Evolutionary conservation across 1,140 invertebrate species (phyloP).

Genomic region (Patella vulgata): DNA sequence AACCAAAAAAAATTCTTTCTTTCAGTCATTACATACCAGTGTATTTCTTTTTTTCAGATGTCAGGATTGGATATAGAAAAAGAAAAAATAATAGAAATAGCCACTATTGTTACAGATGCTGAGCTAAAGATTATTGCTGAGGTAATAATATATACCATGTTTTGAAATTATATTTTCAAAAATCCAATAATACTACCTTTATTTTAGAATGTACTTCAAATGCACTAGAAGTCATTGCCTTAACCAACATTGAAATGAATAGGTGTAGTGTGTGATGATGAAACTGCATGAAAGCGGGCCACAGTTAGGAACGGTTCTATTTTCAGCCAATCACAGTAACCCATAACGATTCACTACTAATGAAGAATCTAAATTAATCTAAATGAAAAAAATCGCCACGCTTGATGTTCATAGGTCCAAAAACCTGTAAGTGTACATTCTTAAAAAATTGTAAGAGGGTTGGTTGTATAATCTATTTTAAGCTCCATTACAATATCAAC

Average conservation of each 20-base stretch:
- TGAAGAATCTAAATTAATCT: too few species aligned
- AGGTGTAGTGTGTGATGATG: neutral
- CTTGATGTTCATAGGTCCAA: too few species aligned
- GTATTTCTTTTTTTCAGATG: too few species aligned
- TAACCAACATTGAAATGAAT: neutral
- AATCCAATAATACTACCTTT: neutral
- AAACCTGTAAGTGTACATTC: too few species aligned
- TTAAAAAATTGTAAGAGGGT: too few species aligned
- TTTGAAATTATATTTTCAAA: neutral
- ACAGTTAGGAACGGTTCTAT: neutral
- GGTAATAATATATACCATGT: constrained; percentile 47
- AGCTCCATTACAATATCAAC: too few species aligned
- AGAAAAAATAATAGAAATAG: constrained; percentile 87
- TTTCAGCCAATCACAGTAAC: neutral
- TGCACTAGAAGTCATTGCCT: neutral
- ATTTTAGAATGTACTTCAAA: too few species aligned
- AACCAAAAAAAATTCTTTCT: too few species aligned
- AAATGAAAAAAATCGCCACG: too few species aligned
- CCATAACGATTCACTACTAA: too few species aligned
- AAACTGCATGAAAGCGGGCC: neutral
- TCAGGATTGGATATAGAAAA: constrained; percentile 80
- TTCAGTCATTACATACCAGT: too few species aligned
- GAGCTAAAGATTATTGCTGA: constrained; percentile 83
- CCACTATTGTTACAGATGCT: constrained; percentile 86
- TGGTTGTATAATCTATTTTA: too few species aligned